These are phyloP conservation scores for Clostera curtula DNA, from an alignment of 2,888 invertebrate genomes.

Conservation along the genomic window DNA sequence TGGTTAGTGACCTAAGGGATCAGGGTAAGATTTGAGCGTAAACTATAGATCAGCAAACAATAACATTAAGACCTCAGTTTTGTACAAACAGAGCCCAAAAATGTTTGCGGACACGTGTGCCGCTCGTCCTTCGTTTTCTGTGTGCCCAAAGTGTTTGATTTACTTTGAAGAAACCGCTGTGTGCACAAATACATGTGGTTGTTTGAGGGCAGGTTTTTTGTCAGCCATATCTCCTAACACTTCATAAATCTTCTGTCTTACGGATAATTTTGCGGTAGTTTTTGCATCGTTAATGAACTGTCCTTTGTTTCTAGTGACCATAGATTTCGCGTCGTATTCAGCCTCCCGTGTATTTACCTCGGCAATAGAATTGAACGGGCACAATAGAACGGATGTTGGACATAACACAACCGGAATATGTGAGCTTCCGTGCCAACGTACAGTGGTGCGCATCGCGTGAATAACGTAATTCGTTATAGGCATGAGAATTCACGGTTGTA, in stretches of 20 bases:
- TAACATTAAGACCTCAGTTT: constrained; percentile 43
- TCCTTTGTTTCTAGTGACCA: constrained; percentile 6
- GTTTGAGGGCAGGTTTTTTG: constrained; percentile 18
- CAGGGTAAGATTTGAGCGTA: constrained; percentile 19
- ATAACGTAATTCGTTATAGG: constrained; percentile 19
- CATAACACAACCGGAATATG: constrained; percentile 48
- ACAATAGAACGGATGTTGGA: constrained; percentile 60
- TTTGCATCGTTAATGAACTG: constrained; percentile 7
- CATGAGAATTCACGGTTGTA: too few species aligned
- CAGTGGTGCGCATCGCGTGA: constrained; percentile 23
- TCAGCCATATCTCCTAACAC: constrained; percentile 16
- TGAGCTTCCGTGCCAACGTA: constrained; percentile 48
- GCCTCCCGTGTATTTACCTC: constrained; percentile 19
- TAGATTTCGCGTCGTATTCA: constrained; percentile 7
- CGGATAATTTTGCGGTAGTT: constrained; percentile 7
- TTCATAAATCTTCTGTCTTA: constrained; percentile 24
- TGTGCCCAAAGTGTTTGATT: constrained; percentile 48
- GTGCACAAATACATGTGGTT: constrained; percentile 38
- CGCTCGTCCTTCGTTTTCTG: constrained; percentile 48
- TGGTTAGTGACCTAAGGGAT: constrained; percentile 13
- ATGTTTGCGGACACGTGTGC: constrained; percentile 61
- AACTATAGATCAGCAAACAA: constrained; percentile 31
- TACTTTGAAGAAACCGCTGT: constrained; percentile 55
- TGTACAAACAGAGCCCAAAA: constrained; percentile 50
- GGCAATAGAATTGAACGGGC: constrained; percentile 30